These are phyloP conservation scores for Prietella phreatophila DNA, from an alignment of 2,113 vertebrate species.

Conservation along the genomic window DNA sequence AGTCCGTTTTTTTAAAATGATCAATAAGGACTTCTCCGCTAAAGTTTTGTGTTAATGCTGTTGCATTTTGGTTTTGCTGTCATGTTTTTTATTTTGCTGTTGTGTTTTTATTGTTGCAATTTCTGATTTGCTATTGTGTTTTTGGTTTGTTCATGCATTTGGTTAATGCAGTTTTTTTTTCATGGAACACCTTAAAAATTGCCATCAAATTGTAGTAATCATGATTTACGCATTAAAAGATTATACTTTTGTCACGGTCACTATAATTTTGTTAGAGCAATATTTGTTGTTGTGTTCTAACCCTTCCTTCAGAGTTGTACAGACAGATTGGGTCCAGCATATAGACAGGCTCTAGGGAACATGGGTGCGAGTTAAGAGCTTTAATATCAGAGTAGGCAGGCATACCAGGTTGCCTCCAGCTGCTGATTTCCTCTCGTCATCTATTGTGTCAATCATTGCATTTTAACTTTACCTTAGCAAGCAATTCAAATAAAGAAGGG, in stretches of 20 bases:
- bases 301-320: not conserved
- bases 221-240: not conserved
- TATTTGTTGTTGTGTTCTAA: not conserved
- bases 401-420: not conserved
- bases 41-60: not conserved
- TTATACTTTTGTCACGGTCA: no score
- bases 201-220: not conserved
- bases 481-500: not conserved
- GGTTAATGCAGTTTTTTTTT: not conserved
- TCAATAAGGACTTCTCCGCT: not conserved
- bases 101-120: not conserved
- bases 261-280: not conserved
- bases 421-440: conserved; percentile 30
- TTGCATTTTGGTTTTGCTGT: not conserved
- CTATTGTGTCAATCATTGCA: conserved; percentile 26
- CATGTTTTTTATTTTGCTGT: not conserved
- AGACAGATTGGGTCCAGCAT: not conserved
- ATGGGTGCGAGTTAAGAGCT: conserved; percentile 2
- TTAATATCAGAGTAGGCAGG: not conserved
- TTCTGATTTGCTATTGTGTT: not conserved
- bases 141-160: not conserved
- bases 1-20: no score
- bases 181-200: not conserved
- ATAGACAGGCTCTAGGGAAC: not conserved
- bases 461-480: conserved; percentile 5